Evolutionary conservation across 2,113 vertebrate species (phyloP).

Genomic region (Todiramphus saurophagus): DNA sequence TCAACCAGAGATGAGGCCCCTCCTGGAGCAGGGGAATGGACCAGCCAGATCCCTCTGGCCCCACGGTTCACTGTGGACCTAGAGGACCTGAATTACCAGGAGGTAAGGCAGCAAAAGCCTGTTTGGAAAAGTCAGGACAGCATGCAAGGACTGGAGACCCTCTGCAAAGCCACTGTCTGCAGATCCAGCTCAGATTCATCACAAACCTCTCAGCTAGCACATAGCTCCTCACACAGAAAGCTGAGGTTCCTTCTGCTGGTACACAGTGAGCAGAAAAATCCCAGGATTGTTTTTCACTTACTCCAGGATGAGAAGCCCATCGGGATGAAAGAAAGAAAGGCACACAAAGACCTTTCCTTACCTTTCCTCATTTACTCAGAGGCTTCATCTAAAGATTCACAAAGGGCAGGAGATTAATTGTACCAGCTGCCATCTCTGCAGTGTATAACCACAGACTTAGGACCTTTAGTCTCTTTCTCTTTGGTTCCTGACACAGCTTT

Average conservation of each 20-base stretch:
- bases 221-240: neutral
- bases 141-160: neutral
- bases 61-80: neutral
- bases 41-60: neutral
- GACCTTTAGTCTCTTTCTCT: neutral
- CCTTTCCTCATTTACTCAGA: conserved; percentile 42
- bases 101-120: neutral
- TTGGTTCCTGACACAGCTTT: neutral
- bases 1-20: neutral
- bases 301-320: neutral
- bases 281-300: neutral
- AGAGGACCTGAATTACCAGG: neutral
- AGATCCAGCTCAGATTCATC: neutral
- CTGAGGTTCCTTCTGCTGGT: neutral
- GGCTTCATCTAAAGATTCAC: conserved; percentile 13
- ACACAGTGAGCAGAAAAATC: neutral
- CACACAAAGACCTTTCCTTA: neutral
- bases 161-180: neutral
- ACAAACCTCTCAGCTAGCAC: neutral
- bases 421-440: neutral
- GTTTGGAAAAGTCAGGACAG: neutral
- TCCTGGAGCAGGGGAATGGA: neutral
- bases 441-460: neutral
- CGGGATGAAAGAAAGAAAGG: neutral
- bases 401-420: conserved; percentile 51